Percentiles rank a stretch among this genome's conserved stretches.
phyloP scores from a whole-genome alignment of 2,113 vertebrate species.

The Brienomyrus brachyistius region DNA sequence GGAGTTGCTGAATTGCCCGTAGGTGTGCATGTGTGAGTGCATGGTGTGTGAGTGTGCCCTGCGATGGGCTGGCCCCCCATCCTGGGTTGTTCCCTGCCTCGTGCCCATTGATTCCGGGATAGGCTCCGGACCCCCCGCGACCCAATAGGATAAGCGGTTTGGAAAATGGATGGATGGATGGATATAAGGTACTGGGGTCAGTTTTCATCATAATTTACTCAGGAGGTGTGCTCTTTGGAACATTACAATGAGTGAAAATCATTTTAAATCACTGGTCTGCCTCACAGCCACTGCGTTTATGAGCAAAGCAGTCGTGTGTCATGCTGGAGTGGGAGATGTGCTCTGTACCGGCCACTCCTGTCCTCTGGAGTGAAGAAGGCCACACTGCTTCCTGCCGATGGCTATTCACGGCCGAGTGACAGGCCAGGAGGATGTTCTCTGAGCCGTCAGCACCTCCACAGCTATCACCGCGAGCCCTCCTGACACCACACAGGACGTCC shows the following conservation, averaged over 20 bases:
- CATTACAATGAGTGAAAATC: not conserved
- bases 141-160: too few species aligned
- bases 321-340: not conserved
- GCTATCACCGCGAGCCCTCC: conserved; percentile 17
- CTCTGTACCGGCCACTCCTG: not conserved
- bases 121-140: too few species aligned
- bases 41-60: too few species aligned
- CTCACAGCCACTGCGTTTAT: not conserved
- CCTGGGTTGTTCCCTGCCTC: too few species aligned
- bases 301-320: not conserved
- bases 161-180: too few species aligned
- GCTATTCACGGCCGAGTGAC: conserved; percentile 13
- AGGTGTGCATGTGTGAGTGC: too few species aligned
- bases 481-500: conserved; percentile 9
- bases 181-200: not conserved
- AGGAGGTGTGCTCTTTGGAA: not conserved
- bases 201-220: not conserved
- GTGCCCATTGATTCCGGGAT: too few species aligned
- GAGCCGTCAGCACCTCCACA: conserved; percentile 11
- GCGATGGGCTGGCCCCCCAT: too few species aligned
- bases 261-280: not conserved
- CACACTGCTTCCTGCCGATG: conserved; percentile 15
- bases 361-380: not conserved
- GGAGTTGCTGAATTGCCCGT: too few species aligned
- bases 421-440: conserved; percentile 24